A percentile compares a stretch with the other conserved stretches of the same genome.
phyloP scores from a whole-genome alignment of 2,113 vertebrate genomes.

The Monopterus albus region DNA sequence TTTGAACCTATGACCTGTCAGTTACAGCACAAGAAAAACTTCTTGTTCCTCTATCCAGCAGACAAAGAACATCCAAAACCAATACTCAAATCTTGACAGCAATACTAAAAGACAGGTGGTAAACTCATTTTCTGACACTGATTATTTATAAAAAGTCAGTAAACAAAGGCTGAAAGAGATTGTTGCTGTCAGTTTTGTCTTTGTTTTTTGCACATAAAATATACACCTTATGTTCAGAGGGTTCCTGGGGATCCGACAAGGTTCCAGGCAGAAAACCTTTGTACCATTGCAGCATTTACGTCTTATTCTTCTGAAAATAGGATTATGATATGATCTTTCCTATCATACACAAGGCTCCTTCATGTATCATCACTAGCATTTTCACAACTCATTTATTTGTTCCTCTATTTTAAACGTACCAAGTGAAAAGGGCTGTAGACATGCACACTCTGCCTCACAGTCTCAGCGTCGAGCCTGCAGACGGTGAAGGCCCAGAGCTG shows the following conservation, averaged over 20 bases:
- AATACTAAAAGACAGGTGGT: not conserved
- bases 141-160: constrained; percentile 35
- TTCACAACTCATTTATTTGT: constrained; percentile 28
- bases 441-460: constrained; percentile 69
- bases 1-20: not conserved
- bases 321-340: constrained; percentile 39
- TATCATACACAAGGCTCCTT: constrained; percentile 66
- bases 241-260: constrained; percentile 8
- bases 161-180: constrained; percentile 44
- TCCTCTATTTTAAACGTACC: constrained; percentile 49
- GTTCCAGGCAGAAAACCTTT: constrained; percentile 4
- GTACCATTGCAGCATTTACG: constrained; percentile 33
- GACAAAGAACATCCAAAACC: constrained; percentile 16
- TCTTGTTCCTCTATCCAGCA: not conserved
- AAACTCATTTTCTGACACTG: constrained; percentile 2
- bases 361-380: constrained; percentile 22
- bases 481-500: constrained; percentile 37
- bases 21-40: not conserved
- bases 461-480: constrained; percentile 13
- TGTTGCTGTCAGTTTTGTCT: constrained; percentile 14
- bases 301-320: constrained; percentile 59
- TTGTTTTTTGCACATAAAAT: constrained; percentile 55
- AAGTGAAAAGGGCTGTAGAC: constrained; percentile 51
- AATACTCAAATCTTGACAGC: constrained; percentile 11
- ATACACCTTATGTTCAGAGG: constrained; percentile 51